phyloP scores from a whole-genome alignment of 2,888 invertebrate species.

The Oscheius sp. region DNA sequence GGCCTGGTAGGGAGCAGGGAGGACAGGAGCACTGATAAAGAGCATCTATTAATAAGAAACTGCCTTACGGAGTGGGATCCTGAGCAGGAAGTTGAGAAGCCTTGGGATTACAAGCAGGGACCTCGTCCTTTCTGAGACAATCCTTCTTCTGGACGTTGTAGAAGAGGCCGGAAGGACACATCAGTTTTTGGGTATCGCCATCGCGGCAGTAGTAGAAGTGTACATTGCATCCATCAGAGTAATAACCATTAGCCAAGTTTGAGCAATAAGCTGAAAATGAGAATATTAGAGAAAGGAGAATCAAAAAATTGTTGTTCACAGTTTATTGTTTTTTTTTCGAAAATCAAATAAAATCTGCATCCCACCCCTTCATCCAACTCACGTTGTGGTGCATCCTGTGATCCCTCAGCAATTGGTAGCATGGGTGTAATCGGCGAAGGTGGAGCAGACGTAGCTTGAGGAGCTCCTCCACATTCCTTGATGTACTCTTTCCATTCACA shows the following conservation, averaged over 20 bases:
- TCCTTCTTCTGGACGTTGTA: slow-evolving; percentile 38
- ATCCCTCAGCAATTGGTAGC: background rate
- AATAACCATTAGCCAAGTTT: slow-evolving; percentile 40
- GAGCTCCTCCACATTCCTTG: slow-evolving; percentile 48
- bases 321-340: too few species aligned
- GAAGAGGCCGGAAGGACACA: slow-evolving; percentile 53
- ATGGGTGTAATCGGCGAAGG: background rate
- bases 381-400: background rate
- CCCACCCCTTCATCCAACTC: background rate
- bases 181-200: slow-evolving; percentile 32
- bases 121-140: slow-evolving; percentile 48
- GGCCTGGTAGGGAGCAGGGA: slow-evolving; percentile 8
- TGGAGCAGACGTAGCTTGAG: slow-evolving; percentile 26
- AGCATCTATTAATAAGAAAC: background rate
- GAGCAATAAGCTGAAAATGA: slow-evolving; percentile 36
- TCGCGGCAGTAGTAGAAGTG: slow-evolving; percentile 38
- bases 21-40: slow-evolving; percentile 5
- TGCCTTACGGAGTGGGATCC: background rate
- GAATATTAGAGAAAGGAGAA: background rate
- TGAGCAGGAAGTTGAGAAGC: slow-evolving; percentile 8
- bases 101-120: slow-evolving; percentile 47
- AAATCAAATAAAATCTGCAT: too few species aligned
- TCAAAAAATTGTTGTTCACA: too few species aligned
- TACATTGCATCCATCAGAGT: slow-evolving; percentile 34
- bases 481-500: slow-evolving; percentile 53